Evolutionary conservation across 2,797 vertebrate species (phyloP), one percentile per base, ranked within the genome.

Genomic region (Hephaestus fuliginosus): DNA sequence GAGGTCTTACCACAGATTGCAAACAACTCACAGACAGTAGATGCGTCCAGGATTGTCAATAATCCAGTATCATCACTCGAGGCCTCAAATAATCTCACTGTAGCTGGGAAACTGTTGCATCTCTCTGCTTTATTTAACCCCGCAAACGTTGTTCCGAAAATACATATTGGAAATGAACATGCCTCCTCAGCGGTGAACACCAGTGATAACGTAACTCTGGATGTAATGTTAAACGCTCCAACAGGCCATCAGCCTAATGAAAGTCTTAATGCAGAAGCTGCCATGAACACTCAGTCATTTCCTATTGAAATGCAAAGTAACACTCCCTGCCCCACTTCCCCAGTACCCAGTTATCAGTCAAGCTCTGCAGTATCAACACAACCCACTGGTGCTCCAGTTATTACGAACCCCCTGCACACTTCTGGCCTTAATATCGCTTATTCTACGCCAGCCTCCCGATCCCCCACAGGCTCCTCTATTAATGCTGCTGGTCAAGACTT

Each of bases 131-230:
- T 56, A 13, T 89, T 89, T 49, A 41, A 88, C 75, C 80, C 81
- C 5, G 83, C 65, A 0, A 62, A 87, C 25, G 75, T 88, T 44
- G 77, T 83, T 63, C 84, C 87, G 12, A 89, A 91, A 74, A 80
- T 84, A 20, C 88, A 86, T 5, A 22, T 10, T 12, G 75, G n/a
- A 1, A 81, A 57, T 8, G 57, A 74, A 12, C 48, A 28, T 1
- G 41, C 53, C 41, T 61, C 65, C 7, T 22, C 56, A 63, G 62
- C 43, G 36, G 73, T 13, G 7, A 55, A 7, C 43, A n/a, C 15
- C 12, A 18, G 28, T 25, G 75, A 66, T 3, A 1, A 1, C n/a
- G 46, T n/a, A 36, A 10, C 48, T 48, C 33, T 22, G 61, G 25
- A 46, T 25, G 22, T 6, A 2, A 20, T 15, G n/a, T 18, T 52